phyloP scores from a whole-genome alignment of 1,140 invertebrate species.

The Eufriesea mexicana region DNA sequence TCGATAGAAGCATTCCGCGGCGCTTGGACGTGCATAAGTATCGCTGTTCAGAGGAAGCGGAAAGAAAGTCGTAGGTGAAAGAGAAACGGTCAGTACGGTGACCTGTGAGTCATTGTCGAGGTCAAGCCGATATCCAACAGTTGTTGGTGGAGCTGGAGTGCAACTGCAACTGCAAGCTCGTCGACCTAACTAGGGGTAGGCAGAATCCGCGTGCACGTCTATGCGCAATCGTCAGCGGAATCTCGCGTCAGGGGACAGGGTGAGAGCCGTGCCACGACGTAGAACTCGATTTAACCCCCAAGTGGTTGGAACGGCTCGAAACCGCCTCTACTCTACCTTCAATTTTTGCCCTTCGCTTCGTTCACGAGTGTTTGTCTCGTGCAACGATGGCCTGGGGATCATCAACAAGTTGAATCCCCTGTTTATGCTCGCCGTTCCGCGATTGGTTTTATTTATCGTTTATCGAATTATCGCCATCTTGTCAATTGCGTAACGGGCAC shows the following conservation, averaged over 20 bases:
- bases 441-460: background rate
- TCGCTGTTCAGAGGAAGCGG: background rate
- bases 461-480: conserved; percentile 6
- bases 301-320: background rate
- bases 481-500: background rate
- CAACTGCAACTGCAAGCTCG: conserved; percentile 4
- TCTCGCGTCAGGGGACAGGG: background rate
- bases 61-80: conserved; percentile 38
- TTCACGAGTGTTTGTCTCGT: background rate
- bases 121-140: conserved; percentile 45
- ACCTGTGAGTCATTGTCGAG: conserved; percentile 53
- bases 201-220: background rate
- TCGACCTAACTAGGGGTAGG: conserved; percentile 1
- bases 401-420: background rate
- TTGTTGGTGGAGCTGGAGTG: background rate
- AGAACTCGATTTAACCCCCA: background rate
- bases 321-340: background rate
- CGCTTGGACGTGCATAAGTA: background rate
- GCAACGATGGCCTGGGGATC: background rate
- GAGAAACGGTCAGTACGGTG: conserved; percentile 45
- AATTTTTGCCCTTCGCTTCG: background rate
- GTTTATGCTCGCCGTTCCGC: background rate
- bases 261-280: no score
- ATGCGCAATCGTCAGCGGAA: conserved; percentile 23
- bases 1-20: conserved; percentile 16